Percentiles rank a stretch among this genome's conserved stretches.
Evolutionary conservation across 2,888 invertebrate genomes (phyloP).

Genomic region (Agrotis ipsilon): DNA sequence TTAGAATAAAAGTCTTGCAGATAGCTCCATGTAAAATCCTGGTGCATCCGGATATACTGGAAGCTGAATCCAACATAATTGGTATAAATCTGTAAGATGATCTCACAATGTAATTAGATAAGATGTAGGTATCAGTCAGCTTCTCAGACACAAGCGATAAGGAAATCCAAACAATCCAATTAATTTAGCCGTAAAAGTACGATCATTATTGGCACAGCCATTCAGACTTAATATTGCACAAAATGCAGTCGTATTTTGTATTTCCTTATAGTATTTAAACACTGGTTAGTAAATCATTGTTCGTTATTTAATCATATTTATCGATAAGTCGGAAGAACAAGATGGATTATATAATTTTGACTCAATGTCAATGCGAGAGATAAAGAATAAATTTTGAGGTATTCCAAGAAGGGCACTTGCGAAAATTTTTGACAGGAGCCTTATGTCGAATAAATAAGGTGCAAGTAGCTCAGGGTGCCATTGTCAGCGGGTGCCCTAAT

Average conservation of each 20-base stretch:
- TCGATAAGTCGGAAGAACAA: no score
- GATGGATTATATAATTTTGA: no score
- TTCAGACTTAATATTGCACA: constrained; percentile 6
- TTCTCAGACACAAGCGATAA: constrained; percentile 22
- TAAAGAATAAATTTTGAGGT: no score
- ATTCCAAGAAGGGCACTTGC: no score
- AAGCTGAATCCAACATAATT: not conserved
- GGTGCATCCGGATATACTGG: not conserved
- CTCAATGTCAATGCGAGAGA: no score
- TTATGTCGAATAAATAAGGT: no score
- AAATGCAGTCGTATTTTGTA: constrained; percentile 1
- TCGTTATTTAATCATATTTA: no score
- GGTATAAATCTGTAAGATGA: not conserved
- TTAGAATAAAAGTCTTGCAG: not conserved
- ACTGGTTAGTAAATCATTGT: not conserved
- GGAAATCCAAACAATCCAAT: constrained; percentile 20
- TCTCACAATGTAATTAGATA: not conserved
- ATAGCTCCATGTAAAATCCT: no score
- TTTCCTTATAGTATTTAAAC: not conserved
- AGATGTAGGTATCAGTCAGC: not conserved
- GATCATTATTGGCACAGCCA: not conserved
- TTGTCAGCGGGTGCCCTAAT: no score
- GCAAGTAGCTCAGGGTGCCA: no score
- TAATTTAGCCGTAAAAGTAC: constrained; percentile 6
- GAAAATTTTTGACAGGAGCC: no score